Conservation (phyloP, 2,888 invertebrate species). For the Matsumyia berberina region DNA sequence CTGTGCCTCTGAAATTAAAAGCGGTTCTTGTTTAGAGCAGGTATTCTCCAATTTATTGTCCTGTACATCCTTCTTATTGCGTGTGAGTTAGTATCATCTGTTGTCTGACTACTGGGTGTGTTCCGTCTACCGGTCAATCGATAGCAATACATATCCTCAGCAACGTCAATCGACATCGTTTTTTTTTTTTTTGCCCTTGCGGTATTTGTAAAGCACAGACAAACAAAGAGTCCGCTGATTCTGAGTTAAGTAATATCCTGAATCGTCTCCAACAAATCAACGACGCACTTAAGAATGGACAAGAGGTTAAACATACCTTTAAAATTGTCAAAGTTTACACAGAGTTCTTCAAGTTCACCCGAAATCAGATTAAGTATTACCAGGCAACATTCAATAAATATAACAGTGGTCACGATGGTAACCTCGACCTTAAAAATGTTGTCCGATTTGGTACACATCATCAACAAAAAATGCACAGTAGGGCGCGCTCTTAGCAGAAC, state of each 20-base stretch:
- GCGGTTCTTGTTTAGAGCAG: slow-evolving; percentile 65
- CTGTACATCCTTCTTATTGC: slow-evolving; percentile 40
- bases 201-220: slow-evolving; percentile 24
- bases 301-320: slow-evolving; percentile 90
- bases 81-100: slow-evolving; percentile 37
- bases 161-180: slow-evolving; percentile 40
- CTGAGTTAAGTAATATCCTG: slow-evolving; percentile 93
- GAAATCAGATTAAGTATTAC: slow-evolving; percentile 98
- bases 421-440: too few species aligned
- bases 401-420: too few species aligned
- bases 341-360: slow-evolving; percentile 96
- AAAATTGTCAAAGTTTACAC: slow-evolving; percentile 95
- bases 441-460: too few species aligned
- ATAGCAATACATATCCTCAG: too few species aligned
- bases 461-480: too few species aligned
- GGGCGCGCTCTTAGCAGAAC: too few species aligned
- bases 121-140: slow-evolving; percentile 46
- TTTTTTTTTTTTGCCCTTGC: neutral
- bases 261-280: slow-evolving; percentile 94
- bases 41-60: slow-evolving; percentile 49
- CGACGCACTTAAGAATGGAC: slow-evolving; percentile 93
- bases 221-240: slow-evolving; percentile 85
- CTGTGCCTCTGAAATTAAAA: slow-evolving; percentile 49
- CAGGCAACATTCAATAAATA: slow-evolving; percentile 98
- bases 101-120: slow-evolving; percentile 37